phyloP scores from a whole-genome alignment of 2,113 vertebrate genomes.

The Gopherus evgoodei region DNA sequence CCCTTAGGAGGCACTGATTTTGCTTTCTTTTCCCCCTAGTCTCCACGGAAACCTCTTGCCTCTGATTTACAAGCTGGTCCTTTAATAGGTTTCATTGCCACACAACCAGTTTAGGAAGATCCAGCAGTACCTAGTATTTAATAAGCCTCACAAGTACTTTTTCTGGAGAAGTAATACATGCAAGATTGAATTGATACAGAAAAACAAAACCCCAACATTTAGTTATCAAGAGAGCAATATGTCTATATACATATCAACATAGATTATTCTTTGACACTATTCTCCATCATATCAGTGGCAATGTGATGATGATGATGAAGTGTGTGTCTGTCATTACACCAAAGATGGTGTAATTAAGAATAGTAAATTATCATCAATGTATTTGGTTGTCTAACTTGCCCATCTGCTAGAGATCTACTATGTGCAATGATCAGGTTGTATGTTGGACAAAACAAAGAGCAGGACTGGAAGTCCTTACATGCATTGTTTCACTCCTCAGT shows the following conservation, averaged over 20 bases:
- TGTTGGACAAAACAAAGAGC: not conserved
- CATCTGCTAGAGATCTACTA: not conserved
- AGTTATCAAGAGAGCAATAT: not conserved
- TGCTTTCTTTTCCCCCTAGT: not conserved
- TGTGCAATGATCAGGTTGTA: not conserved
- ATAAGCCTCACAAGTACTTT: not conserved
- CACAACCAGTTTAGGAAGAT: not conserved
- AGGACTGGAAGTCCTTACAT: not conserved
- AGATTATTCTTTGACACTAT: not conserved
- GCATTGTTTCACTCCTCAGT: not conserved
- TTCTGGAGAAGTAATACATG: not conserved
- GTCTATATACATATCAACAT: not conserved
- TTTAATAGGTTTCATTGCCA: not conserved
- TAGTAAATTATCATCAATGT: not conserved
- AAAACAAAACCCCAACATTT: not conserved
- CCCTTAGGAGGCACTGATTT: not conserved
- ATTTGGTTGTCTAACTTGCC: not conserved
- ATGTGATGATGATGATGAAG: accelerated
- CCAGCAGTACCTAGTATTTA: not conserved
- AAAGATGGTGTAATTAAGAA: not conserved
- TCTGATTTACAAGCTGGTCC: not conserved
- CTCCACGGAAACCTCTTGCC: not conserved
- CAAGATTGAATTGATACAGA: not conserved
- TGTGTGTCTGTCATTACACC: not conserved
- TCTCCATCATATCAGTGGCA: not conserved